Conservation (phyloP, 2,888 invertebrate species). For the Ischnus inquisitorius region DNA sequence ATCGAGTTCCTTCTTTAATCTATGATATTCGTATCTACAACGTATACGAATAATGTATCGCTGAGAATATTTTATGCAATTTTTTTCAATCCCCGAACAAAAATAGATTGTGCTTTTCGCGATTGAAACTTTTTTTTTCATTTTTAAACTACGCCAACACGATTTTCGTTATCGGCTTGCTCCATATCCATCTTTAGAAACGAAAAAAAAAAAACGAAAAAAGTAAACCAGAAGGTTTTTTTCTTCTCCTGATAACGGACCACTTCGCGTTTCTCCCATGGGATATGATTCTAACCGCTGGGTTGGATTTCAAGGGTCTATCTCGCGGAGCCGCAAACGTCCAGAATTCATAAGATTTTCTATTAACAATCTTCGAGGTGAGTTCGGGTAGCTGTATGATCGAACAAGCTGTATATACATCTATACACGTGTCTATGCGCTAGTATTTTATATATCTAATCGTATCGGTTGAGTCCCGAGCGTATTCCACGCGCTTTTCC, state of each 20-base stretch:
- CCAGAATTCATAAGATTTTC: constrained; percentile 69
- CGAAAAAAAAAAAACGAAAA: constrained; percentile 7
- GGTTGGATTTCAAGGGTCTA: background rate
- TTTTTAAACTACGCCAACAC: too few species aligned
- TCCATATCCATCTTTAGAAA: constrained; percentile 2
- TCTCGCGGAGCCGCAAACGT: constrained; percentile 20
- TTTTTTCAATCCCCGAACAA: too few species aligned
- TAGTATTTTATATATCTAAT: too few species aligned
- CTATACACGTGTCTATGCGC: background rate
- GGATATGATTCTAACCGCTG: constrained; percentile 3
- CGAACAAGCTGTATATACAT: constrained; percentile 15
- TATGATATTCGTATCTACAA: too few species aligned
- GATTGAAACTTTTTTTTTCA: too few species aligned
- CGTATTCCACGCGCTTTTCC: constrained; percentile 59
- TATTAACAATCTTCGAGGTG: constrained; percentile 67
- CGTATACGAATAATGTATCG: too few species aligned
- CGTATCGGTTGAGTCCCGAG: constrained; percentile 44
- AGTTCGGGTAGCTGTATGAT: constrained; percentile 32
- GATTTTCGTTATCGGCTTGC: background rate
- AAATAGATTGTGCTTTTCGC: too few species aligned
- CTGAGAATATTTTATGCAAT: too few species aligned
- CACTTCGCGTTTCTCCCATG: constrained; percentile 25
- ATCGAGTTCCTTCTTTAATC: too few species aligned
- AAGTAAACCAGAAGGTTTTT: constrained; percentile 27
- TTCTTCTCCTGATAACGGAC: constrained; percentile 15